phyloP scores from a whole-genome alignment of 2,797 vertebrate genomes.

The Decapterus maruadsi region DNA sequence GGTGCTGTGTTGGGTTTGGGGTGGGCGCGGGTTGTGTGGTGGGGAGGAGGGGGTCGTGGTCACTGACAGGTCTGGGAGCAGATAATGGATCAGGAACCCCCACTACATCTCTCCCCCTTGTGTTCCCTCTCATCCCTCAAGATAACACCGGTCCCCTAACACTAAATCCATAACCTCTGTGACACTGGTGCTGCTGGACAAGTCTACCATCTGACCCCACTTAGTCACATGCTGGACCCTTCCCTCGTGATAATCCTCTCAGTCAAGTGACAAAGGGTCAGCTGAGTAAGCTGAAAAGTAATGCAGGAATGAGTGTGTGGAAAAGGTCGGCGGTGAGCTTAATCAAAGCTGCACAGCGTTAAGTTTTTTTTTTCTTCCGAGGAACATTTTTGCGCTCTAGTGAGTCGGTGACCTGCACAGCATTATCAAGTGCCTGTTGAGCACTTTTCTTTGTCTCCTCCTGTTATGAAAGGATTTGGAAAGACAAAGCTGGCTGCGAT shows the following conservation, averaged over 20 bases:
- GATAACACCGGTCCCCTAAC: constrained; percentile 48
- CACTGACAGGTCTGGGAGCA: constrained; percentile 54
- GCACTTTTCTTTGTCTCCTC: constrained; percentile 53
- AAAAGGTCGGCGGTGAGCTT: constrained; percentile 43
- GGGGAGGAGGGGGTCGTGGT: constrained; percentile 6
- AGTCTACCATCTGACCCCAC: constrained; percentile 64
- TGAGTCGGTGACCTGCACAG: constrained; percentile 47
- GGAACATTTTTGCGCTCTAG: constrained; percentile 52
- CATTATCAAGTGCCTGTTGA: constrained; percentile 43
- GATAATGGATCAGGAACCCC: constrained; percentile 54
- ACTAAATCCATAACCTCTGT: constrained; percentile 49
- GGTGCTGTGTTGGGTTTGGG: constrained; percentile 38
- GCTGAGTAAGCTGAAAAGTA: constrained; percentile 66
- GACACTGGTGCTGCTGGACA: constrained; percentile 44
- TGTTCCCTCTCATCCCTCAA: constrained; percentile 45
- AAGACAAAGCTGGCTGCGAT: constrained; percentile 15
- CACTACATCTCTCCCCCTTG: constrained; percentile 45
- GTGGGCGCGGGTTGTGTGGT: not conserved
- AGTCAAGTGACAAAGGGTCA: constrained; percentile 76
- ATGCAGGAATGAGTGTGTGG: constrained; percentile 57
- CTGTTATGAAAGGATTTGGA: constrained; percentile 32
- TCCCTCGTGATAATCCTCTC: constrained; percentile 68
- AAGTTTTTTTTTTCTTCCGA: constrained; percentile 36
- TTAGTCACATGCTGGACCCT: constrained; percentile 73
- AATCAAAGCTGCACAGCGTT: constrained; percentile 47